Evolutionary conservation across 1,140 invertebrate genomes (phyloP), one percentile per base, ranked within the genome.

Genomic region (Mylabris phalerata): DNA sequence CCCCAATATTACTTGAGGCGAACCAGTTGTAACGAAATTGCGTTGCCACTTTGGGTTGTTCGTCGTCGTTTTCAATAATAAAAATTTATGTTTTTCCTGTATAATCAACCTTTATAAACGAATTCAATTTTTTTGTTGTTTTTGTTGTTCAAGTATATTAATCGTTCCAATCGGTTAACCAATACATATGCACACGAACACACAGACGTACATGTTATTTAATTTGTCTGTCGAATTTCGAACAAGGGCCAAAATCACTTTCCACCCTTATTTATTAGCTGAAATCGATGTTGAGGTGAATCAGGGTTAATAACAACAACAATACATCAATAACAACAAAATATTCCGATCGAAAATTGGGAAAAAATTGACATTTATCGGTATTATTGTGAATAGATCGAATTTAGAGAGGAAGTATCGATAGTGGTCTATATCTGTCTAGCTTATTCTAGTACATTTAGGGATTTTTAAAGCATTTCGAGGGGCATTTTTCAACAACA

Each of bases 271-370:
- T 48, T 55, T 55, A 55, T 55, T 48, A 55, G 65, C 60, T 59
- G 52, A 63, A 66, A 68, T 68, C 67, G 65, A 66, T 66, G 65
- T 68, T 64, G 67, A 68, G 63, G 62, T 66, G 66, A 68, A 68
- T 66, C 66, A 65, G 64, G 44, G 58, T 49, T 58, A 54, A 52
- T 25, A 48, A 62, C 48, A 32, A 32, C 32, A 32, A 32, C 32
- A 32, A 32, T 32, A 32, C 32, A 32, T 32, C 32, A 7, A 32
- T 32, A 32, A 32, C 32, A 32, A 32, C 32, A 32, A 32, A 32
- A 0, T 0, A 32, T 32, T 32, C 7, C 32, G 32, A 32, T 32
- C 2, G 32, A 32, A 47, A 49, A 51, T 25, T 50, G 32, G 45
- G 52, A 66, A 68, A 61, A 61, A 59, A 58, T 54, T 61, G 66